These are phyloP conservation scores for Neocrepidodera transversa DNA, from an alignment of 2,888 invertebrate species.

Conservation along the genomic window DNA sequence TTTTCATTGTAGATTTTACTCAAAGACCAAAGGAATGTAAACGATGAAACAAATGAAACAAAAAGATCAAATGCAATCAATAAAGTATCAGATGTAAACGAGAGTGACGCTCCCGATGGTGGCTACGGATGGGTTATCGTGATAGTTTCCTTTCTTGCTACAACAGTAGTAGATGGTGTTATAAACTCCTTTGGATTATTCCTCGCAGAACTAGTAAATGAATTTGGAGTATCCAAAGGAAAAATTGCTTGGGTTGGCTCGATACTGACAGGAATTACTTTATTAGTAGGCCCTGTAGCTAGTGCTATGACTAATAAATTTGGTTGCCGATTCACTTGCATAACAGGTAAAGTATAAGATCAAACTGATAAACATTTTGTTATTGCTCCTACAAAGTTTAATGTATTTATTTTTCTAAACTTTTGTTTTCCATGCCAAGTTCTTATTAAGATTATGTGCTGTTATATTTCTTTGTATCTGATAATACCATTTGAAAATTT, in stretches of 20 bases:
- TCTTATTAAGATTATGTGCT: background rate
- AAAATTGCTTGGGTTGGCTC: conserved; percentile 94
- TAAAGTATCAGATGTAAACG: background rate
- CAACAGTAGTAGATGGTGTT: conserved; percentile 97
- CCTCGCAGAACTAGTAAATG: conserved; percentile 77
- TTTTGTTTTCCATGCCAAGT: background rate
- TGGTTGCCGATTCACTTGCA: conserved; percentile 52
- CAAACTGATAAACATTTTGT: background rate
- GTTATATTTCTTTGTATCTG: background rate
- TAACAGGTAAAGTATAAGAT: conserved; percentile 2
- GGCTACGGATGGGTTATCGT: conserved; percentile 96
- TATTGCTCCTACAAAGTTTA: background rate
- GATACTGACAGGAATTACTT: conserved; percentile 92
- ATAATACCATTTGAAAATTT: background rate
- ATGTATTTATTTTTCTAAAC: background rate
- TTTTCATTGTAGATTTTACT: no score
- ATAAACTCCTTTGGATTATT: conserved; percentile 97
- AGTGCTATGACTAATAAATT: conserved; percentile 71
- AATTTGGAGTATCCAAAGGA: conserved; percentile 87
- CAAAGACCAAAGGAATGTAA: no score
- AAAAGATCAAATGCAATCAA: background rate
- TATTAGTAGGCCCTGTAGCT: conserved; percentile 92
- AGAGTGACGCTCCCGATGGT: conserved; percentile 73
- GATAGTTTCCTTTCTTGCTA: conserved; percentile 94
- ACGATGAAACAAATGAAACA: background rate